Evolutionary conservation across 2,113 vertebrate species (phyloP).

Genomic region (Neodon shergylaensis): DNA sequence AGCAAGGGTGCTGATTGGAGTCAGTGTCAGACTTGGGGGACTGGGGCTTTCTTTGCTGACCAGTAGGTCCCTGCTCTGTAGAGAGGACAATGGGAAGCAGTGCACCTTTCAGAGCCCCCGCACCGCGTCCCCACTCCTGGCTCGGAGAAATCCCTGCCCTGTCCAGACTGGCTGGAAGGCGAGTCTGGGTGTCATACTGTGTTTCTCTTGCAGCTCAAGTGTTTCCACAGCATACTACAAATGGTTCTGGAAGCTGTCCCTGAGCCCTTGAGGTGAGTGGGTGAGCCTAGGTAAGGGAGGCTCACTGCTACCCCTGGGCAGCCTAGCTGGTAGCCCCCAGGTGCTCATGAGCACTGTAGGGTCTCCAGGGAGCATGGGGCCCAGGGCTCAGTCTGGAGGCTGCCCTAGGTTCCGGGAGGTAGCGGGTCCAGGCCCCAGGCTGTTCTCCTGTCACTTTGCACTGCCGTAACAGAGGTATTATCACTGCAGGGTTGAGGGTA

Average conservation of each 20-base stretch:
- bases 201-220: slow-evolving; percentile 84
- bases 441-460: no score
- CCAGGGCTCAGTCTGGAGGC: not conserved
- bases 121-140: rapidly evolving
- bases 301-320: not conserved
- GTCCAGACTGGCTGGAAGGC: not conserved
- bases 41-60: not conserved
- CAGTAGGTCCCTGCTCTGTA: not conserved
- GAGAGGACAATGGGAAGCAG: not conserved
- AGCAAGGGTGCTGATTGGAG: rapidly evolving
- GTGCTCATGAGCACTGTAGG: not conserved
- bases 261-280: slow-evolving; percentile 65
- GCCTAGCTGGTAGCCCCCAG: not conserved
- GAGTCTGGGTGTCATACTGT: not conserved
- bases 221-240: slow-evolving; percentile 92
- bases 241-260: slow-evolving; percentile 89
- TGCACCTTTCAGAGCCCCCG: not conserved
- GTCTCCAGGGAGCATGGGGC: not conserved
- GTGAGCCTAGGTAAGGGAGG: not conserved
- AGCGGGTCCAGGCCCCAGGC: not conserved
- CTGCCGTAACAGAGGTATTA: not conserved
- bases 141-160: rapidly evolving
- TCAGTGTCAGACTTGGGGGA: not conserved
- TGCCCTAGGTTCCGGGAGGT: rapidly evolving
- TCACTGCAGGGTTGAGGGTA: not conserved